These are phyloP conservation scores for Muscina levida DNA, from an alignment of 2,888 invertebrate species.

Conservation along the genomic window DNA sequence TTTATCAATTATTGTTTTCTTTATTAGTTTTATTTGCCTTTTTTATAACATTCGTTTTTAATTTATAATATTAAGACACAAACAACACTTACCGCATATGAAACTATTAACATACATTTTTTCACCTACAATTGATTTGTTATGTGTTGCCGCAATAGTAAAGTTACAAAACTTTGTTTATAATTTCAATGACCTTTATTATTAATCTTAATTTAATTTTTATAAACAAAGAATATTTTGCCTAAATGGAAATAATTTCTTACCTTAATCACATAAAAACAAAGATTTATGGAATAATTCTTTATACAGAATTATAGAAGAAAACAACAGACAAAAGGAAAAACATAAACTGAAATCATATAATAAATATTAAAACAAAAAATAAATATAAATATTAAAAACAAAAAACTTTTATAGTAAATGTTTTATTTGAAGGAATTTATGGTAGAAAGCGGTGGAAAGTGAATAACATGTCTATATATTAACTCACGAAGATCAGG, in stretches of 20 bases:
- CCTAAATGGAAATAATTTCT: conserved; percentile 20
- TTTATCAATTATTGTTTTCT: conserved; percentile 15
- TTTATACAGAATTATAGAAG: conserved; percentile 16
- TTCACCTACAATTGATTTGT: conserved; percentile 13
- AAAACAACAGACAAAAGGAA: conserved; percentile 10
- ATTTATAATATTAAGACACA: not conserved
- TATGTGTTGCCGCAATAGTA: conserved; percentile 35
- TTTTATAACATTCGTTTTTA: conserved; percentile 15
- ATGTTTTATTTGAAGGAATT: not conserved
- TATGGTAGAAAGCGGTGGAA: not conserved
- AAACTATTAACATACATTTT: not conserved
- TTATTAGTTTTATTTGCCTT: not conserved
- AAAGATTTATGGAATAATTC: not conserved
- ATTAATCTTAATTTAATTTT: not conserved
- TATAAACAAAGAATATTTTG: conserved; percentile 5
- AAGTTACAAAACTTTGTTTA: conserved; percentile 14
- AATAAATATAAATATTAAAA: conserved; percentile 32
- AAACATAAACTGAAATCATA: conserved; percentile 29
- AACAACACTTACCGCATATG: not conserved
- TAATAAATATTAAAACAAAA: conserved; percentile 28
- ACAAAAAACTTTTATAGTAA: not conserved
- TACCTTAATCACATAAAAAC: conserved; percentile 23
- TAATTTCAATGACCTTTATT: conserved; percentile 1
- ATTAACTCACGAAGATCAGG: too few relatives aligned
- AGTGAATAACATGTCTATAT: too few relatives aligned